Conservation (phyloP, 2,888 invertebrate species). For the Hecatera dysodea region DNA sequence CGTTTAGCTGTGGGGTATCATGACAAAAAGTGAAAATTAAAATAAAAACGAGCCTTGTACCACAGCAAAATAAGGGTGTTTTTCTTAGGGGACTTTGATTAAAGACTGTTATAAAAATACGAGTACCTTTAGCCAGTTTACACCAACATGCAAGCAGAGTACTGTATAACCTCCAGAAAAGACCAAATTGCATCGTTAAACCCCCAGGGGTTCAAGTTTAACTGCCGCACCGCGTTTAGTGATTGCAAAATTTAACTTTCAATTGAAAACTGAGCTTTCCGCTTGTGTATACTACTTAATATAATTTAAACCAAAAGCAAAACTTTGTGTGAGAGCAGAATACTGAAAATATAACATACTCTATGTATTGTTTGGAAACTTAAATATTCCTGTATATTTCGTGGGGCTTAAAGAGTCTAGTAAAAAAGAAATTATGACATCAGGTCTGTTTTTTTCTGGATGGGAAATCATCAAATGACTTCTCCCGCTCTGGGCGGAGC, state of each 20-base stretch:
- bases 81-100: not conserved
- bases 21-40: too few species aligned
- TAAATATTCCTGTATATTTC: not conserved
- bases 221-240: conserved; percentile 52
- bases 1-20: too few species aligned
- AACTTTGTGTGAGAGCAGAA: conserved; percentile 31
- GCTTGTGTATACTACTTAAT: conserved; percentile 50
- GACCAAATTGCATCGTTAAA: conserved; percentile 54
- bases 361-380: not conserved
- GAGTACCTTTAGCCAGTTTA: not conserved
- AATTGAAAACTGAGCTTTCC: conserved; percentile 59
- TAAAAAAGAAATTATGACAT: too few species aligned
- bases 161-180: conserved; percentile 31
- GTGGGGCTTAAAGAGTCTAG: not conserved
- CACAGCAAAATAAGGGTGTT: not conserved
- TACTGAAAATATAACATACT: conserved; percentile 46
- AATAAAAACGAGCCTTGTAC: not conserved
- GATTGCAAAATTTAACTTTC: conserved; percentile 59
- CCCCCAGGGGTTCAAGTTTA: conserved; percentile 56
- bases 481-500: too few species aligned
- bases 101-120: not conserved
- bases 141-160: conserved; percentile 2
- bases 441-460: too few species aligned
- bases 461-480: too few species aligned
- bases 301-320: conserved; percentile 47